These are phyloP conservation scores for Melanostoma scalare DNA, from an alignment of 2,888 invertebrate species.

Conservation along the genomic window DNA sequence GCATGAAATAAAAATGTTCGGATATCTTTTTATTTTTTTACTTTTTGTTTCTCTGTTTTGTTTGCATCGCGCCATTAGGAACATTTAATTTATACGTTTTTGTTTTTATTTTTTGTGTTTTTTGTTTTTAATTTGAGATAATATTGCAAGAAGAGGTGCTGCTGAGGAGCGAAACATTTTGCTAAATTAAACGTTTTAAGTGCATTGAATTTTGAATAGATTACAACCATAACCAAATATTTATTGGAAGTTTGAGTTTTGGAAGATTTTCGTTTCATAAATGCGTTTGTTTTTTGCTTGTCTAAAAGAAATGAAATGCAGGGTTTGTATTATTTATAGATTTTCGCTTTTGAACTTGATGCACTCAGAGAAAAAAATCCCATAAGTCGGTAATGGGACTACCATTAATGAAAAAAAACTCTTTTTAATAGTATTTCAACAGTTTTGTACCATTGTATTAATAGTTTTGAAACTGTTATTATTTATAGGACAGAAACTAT, in stretches of 20 bases:
- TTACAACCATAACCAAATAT: conserved; percentile 18
- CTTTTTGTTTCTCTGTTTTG: conserved; percentile 34
- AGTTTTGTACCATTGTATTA: too few relatives aligned
- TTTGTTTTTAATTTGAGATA: conserved; percentile 12
- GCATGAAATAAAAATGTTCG: conserved; percentile 76
- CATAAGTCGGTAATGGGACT: too few relatives aligned
- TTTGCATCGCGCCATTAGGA: conserved; percentile 70
- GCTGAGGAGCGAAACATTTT: conserved; percentile 47
- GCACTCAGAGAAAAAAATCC: too few relatives aligned
- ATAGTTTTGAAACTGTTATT: too few relatives aligned
- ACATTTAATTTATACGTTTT: conserved; percentile 59
- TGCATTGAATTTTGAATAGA: conserved; percentile 21
- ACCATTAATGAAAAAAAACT: too few relatives aligned
- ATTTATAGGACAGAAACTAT: too few relatives aligned
- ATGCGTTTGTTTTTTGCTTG: conserved; percentile 28
- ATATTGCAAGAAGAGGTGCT: conserved; percentile 57
- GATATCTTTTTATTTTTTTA: conserved; percentile 72
- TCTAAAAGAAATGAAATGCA: neutral
- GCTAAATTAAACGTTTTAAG: conserved; percentile 23
- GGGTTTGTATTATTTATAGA: too few relatives aligned
- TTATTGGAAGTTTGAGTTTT: conserved; percentile 62
- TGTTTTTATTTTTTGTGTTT: conserved; percentile 12
- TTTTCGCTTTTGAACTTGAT: neutral
- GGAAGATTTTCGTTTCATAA: conserved; percentile 64
- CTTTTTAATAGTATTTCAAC: too few relatives aligned